Evolutionary conservation across 1,140 invertebrate species (phyloP), one percentile per base, ranked within the genome.

Genomic region (Leptopilina clavipes): DNA sequence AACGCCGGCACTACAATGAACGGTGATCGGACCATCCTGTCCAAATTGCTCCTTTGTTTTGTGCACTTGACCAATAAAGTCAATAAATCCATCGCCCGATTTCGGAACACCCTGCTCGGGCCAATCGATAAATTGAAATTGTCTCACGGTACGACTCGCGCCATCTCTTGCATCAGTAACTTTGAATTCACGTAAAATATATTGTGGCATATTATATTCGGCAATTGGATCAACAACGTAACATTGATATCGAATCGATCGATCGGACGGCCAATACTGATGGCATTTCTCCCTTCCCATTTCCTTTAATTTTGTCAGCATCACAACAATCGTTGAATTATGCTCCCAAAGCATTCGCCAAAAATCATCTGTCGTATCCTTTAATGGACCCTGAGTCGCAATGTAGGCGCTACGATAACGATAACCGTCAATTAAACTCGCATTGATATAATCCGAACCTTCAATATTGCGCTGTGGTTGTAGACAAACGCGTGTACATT

Each of bases 341-440:
- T 99, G 98, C 88, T 99, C 98, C 98, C 98, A 99, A n/a, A 99
- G 91, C 98, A 99, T 99, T 78, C 98, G 92, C 99, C 99, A 99
- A 84, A 99, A 98, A 87, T 99, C 98, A 82, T 99, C 97, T 0
- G 97, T 97, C 0, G 99, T 99, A 82, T 99, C 97, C 25, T 94
- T 94, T 14, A 99, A 90, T 0, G 99, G 98, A 10, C 98, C 98
- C 91, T 99, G 99, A 6, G 98, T 99, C 0, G 98, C 98, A 77
- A 99, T 98, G 85, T 99, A 99, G 2, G 98, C 98, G 76, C 94
- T 95, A 19, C 97, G 93, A 90, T 97, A 98, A 45, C 94, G 93
- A 89, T 97, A 97, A 0, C 96, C 98, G 90, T 99, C 99, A 75
- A 99, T 97, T 86, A 99, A 97, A 85, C 96, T 98, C 25, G 98